Evolutionary conservation across 2,113 vertebrate species (phyloP), one percentile per base, ranked within the genome.

Genomic region (Riparia riparia): DNA sequence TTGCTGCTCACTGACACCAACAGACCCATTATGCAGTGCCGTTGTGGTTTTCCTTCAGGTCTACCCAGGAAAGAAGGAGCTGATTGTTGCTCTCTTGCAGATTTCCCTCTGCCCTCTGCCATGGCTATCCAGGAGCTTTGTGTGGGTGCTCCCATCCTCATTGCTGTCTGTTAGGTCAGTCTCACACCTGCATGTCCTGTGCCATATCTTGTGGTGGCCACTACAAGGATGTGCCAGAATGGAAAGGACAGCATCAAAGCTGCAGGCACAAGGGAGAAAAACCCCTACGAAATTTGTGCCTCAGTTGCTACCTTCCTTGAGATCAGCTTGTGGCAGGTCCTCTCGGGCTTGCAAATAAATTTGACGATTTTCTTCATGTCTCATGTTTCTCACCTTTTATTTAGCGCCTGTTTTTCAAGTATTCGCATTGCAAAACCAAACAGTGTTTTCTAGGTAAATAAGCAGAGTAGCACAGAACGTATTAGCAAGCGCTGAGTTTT

Each of bases 401-500:
- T 74, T 70, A 61, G 26, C 19, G 21, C 9, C 76, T 78, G 56
- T 22, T 37, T 49, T 79, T 57, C 70, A 66, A 41, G 18, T 14
- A 44, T 32, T 90, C 37, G 20, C 4, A 2, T 1, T 22, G 10
- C 6, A 69, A 78, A 90, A 90, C 47, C 72, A 66, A 66, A 63
- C 12, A 44, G 5, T 5, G 5, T 45, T 95, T 94, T 87, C 18
- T 19, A 69, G 25, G 47, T 91, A 96, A 97, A 90, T 77, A 94
- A 64, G 22, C 12, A 37, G 51, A 74, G 13, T 65, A 68, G 45
- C 14, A 12, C 31, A 22, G 39, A 70, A 58, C 5, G 7, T 73
- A 70, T 71, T 90, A 95, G 54, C 37, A 86, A 25, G 34, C 41
- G n/a, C 58, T 41, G 58, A 84, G 66, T 95, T 96, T 80, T 71